Percentiles rank a stretch among this genome's conserved stretches.
phyloP scores from a whole-genome alignment of 2,797 vertebrate species.

The Mormyrops attenuatus region DNA sequence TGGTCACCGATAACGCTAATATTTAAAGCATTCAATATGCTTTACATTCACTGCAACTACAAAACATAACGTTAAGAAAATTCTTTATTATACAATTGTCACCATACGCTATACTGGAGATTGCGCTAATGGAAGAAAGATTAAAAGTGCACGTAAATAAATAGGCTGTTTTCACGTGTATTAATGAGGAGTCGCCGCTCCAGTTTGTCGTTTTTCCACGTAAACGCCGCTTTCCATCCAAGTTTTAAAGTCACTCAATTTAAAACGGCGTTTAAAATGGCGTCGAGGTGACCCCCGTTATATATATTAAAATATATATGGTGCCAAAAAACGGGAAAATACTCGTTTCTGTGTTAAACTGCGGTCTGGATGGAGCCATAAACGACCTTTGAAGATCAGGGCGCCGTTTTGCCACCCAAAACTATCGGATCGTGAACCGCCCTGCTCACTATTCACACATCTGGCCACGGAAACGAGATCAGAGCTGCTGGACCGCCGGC shows the following conservation, averaged over 20 bases:
- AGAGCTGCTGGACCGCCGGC: background rate
- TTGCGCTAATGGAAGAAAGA: background rate
- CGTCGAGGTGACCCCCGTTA: background rate
- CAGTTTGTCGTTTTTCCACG: background rate
- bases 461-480: background rate
- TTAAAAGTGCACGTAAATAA: background rate
- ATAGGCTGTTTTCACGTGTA: background rate
- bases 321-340: background rate
- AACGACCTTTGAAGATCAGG: background rate
- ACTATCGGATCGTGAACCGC: background rate
- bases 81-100: background rate
- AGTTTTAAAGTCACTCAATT: background rate
- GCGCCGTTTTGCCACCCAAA: background rate
- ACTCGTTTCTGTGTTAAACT: background rate
- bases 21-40: background rate
- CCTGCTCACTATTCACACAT: background rate
- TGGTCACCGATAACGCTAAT: background rate
- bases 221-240: background rate
- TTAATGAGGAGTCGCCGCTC: background rate
- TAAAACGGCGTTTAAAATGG: constrained; percentile 17
- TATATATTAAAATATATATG: background rate
- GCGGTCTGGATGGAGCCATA: background rate
- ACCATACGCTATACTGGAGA: background rate
- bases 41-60: background rate
- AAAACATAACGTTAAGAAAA: background rate